These are phyloP conservation scores for Sternarchorhynchus goeldii DNA, from an alignment of 2,797 vertebrate genomes.

Conservation along the genomic window DNA sequence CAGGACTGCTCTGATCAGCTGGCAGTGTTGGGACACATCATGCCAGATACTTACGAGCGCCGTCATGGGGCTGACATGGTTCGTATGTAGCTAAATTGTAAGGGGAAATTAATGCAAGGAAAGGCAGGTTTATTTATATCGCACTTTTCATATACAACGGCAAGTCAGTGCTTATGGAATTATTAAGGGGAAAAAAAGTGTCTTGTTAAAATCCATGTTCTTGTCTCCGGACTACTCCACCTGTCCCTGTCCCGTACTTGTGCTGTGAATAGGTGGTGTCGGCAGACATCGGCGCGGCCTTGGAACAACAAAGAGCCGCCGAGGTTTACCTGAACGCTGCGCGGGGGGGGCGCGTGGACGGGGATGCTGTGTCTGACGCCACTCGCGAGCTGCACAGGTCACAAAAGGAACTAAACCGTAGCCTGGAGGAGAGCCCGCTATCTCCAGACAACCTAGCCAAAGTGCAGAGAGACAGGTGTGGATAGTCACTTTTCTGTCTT, in stretches of 20 bases:
- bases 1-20: slow-evolving; percentile 78
- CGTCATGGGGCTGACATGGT: slow-evolving; percentile 31
- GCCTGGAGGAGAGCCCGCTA: slow-evolving; percentile 23
- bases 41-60: slow-evolving; percentile 46
- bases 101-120: background rate
- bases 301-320: slow-evolving; percentile 41
- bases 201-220: background rate
- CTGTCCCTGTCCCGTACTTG: background rate
- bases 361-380: slow-evolving; percentile 7
- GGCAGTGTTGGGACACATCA: slow-evolving; percentile 75
- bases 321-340: slow-evolving; percentile 28
- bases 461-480: slow-evolving; percentile 53
- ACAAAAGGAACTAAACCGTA: slow-evolving; percentile 18
- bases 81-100: slow-evolving; percentile 15
- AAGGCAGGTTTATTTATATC: too few species aligned
- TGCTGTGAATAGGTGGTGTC: background rate
- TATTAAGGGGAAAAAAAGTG: too few species aligned
- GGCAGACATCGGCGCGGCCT: slow-evolving; percentile 5
- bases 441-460: slow-evolving; percentile 47
- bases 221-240: background rate
- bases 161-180: background rate
- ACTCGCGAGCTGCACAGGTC: slow-evolving; percentile 39
- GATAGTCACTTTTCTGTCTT: too few species aligned
- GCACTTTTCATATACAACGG: background rate
- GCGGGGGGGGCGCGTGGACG: background rate